Percentiles rank a stretch among this genome's conserved stretches.
Conservation (phyloP, 2,797 vertebrate genomes). For the Agapornis canus region DNA sequence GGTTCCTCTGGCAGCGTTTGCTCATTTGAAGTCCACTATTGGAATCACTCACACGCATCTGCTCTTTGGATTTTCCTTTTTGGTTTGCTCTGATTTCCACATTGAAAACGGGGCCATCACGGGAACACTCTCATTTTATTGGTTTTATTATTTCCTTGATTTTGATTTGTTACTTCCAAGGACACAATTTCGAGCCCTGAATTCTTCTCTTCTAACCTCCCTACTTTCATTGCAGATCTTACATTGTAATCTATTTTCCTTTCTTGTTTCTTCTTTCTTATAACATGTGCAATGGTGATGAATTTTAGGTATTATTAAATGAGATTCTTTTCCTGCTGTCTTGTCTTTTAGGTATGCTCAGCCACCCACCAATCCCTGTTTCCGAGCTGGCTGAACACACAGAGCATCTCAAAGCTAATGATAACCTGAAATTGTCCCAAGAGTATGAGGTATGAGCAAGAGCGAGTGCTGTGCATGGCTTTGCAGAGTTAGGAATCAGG, state of each 20-base stretch:
- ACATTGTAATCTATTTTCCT: slow-evolving; percentile 67
- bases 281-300: background rate
- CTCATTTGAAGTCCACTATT: slow-evolving; percentile 76
- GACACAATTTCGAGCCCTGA: slow-evolving; percentile 84
- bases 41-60: slow-evolving; percentile 72
- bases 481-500: background rate
- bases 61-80: slow-evolving; percentile 47
- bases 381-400: slow-evolving; percentile 95
- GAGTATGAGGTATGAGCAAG: slow-evolving; percentile 91
- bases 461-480: background rate
- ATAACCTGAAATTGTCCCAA: slow-evolving; percentile 98
- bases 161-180: slow-evolving; percentile 34
- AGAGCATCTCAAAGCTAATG: slow-evolving; percentile 95
- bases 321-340: slow-evolving; percentile 46
- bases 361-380: slow-evolving; percentile 94
- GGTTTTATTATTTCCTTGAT: background rate
- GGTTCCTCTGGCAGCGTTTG: slow-evolving; percentile 64
- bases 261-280: slow-evolving; percentile 48
- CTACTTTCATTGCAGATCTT: slow-evolving; percentile 73
- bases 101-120: slow-evolving; percentile 53
- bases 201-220: slow-evolving; percentile 76
- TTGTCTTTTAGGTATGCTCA: slow-evolving; percentile 91
- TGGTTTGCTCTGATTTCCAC: slow-evolving; percentile 44
- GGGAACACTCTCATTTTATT: slow-evolving; percentile 58
- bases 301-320: slow-evolving; percentile 16